Evolutionary conservation across 2,797 vertebrate species (phyloP), one percentile per base, ranked within the genome.

Genomic region (Lithobates sylvaticus): DNA sequence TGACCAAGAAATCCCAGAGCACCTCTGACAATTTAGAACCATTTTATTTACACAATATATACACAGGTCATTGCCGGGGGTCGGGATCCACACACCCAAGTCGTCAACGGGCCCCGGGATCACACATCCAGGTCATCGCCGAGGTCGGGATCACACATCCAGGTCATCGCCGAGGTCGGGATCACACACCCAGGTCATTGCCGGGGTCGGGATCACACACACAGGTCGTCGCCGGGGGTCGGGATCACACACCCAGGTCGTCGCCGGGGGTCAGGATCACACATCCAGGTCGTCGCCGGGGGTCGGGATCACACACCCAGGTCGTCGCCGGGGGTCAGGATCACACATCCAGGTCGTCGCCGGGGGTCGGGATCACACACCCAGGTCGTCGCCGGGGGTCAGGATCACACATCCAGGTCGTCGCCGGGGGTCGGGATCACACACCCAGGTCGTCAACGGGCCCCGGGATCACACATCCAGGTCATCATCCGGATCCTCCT

Each of bases 231-330:
- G 77, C 29, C 29, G 29, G 29, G 34, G 34, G 34, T 97, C 96
- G 0, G 96, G 96, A 80, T 97, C 96, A 73, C 16, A 96, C 94
- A 78, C 97, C 96, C 39, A 93, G 93, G 89, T 97, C 95, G 27
- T 96, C 96, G 3, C 91, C 92, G 1, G 93, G 93, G 69, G n/a
- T n/a, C n/a, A n/a, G n/a, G n/a, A n/a, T 96, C 94, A 3, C 96
- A 96, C 44, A 3, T 47, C 44, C 44, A 12, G 44, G 44, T 39
- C 39, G 10, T 39, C 96, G n/a, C n/a, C n/a, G n/a, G n/a, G n/a
- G n/a, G 77, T 97, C 96, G 0, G 96, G 96, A 80, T 97, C 96
- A 96, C 13, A 96, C 94, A 78, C 97, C 96, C 39, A 93, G 93
- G 89, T 97, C 95, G 27, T 96, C 96, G 3, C 91, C 92, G n/a